These are phyloP conservation scores for Pachyseris speciosa DNA, from an alignment of 64 coral and sea anemone species.

Conservation along the genomic window DNA sequence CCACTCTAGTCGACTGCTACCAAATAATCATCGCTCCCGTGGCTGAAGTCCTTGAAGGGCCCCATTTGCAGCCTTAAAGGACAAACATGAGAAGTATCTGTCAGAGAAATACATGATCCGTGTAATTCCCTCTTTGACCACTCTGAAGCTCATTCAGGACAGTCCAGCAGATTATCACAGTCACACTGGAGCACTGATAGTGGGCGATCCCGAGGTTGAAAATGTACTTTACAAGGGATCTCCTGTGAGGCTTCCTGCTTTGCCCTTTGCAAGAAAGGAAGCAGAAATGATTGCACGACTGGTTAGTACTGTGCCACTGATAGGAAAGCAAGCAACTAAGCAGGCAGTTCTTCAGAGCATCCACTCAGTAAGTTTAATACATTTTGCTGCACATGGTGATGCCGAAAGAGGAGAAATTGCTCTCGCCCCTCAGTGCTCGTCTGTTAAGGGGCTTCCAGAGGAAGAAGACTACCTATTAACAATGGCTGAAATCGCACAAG, in stretches of 20 bases:
- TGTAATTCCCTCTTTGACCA: background rate
- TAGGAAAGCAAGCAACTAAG: conserved; percentile 11
- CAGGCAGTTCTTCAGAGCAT: background rate
- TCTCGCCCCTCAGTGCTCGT: background rate
- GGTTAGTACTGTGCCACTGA: background rate
- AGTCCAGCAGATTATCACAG: background rate
- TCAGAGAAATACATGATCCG: conserved; percentile 8
- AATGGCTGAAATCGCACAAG: too few relatives aligned
- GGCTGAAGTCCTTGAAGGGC: background rate
- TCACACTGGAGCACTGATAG: background rate
- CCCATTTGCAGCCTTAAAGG: conserved; percentile 50
- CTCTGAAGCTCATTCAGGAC: background rate
- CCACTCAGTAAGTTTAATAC: background rate
- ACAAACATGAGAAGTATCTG: conserved; percentile 15
- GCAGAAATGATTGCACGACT: background rate
- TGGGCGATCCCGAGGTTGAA: background rate
- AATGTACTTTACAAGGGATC: background rate
- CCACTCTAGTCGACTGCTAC: too few relatives aligned
- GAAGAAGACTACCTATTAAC: too few relatives aligned
- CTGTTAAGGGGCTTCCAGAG: too few relatives aligned
- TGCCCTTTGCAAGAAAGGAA: background rate
- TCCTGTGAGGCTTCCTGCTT: background rate
- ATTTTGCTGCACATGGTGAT: conserved; percentile 18
- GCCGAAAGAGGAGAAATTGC: background rate
- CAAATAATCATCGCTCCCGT: too few relatives aligned